phyloP scores from a whole-genome alignment of 2,797 vertebrate species.

The Poliocrania exsul region DNA sequence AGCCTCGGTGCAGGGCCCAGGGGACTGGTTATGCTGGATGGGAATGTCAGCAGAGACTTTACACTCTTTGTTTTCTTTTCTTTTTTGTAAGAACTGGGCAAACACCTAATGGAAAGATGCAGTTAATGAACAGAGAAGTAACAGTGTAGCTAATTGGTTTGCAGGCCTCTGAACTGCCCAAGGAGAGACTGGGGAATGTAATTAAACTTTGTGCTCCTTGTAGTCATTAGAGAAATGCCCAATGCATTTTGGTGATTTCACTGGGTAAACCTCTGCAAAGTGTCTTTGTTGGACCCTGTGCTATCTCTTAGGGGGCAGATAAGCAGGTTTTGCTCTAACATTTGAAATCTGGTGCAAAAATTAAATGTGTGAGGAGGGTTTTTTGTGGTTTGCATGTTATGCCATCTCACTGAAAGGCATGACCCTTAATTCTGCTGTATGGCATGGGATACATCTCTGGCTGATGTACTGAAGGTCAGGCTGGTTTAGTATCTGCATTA shows the following conservation, averaged over 20 bases:
- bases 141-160: background rate
- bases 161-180: background rate
- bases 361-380: accelerated
- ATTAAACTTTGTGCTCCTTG: background rate
- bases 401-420: background rate
- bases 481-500: background rate
- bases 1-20: background rate
- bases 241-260: background rate
- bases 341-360: background rate
- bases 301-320: background rate
- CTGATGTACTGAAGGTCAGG: background rate
- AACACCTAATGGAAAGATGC: background rate
- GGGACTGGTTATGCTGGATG: background rate
- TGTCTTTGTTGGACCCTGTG: background rate
- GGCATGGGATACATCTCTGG: background rate
- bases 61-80: background rate
- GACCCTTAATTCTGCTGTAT: background rate
- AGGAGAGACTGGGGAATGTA: background rate
- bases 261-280: accelerated
- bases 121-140: background rate
- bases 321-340: background rate
- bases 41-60: background rate
- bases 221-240: background rate
- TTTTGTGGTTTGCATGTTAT: background rate
- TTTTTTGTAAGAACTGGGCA: background rate